phyloP scores from a whole-genome alignment of 1,140 invertebrate species.

The Magallana ariakensis region DNA sequence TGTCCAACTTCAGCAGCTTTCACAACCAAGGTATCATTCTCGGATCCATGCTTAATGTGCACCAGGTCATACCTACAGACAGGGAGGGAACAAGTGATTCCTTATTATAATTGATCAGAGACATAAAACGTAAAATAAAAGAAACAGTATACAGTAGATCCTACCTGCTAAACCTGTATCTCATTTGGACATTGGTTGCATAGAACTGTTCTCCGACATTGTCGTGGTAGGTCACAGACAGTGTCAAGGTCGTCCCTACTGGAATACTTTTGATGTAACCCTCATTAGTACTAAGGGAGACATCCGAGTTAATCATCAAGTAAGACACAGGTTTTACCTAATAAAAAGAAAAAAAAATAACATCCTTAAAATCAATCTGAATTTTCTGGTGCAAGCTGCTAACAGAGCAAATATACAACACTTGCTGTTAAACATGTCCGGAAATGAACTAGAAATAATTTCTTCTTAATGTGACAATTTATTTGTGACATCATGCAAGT shows the following conservation, averaged over 20 bases:
- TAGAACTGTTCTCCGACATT: constrained; percentile 80
- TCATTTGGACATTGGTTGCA: constrained; percentile 76
- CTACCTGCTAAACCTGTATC: constrained; percentile 79
- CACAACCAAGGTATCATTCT: constrained; percentile 79
- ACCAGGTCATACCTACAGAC: constrained; percentile 78
- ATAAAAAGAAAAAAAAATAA: not conserved
- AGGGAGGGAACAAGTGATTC: not conserved
- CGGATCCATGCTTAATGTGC: constrained; percentile 74
- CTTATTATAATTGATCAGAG: too few relatives aligned
- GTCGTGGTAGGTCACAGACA: constrained; percentile 80
- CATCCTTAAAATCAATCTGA: too few relatives aligned
- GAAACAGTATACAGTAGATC: not conserved
- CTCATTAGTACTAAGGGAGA: constrained; percentile 69
- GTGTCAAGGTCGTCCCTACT: constrained; percentile 78
- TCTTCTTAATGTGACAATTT: too few relatives aligned
- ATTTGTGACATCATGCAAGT: too few relatives aligned
- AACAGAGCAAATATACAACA: too few relatives aligned
- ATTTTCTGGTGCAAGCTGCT: too few relatives aligned
- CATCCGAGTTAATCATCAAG: constrained; percentile 79
- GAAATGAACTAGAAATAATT: too few relatives aligned
- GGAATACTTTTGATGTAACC: constrained; percentile 76
- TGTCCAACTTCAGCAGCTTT: constrained; percentile 78
- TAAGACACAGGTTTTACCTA: constrained; percentile 81
- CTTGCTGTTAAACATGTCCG: too few relatives aligned
- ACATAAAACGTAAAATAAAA: not conserved